Evolutionary conservation across 1,140 invertebrate species (phyloP).

Genomic region (Drosophila mojavensis): DNA sequence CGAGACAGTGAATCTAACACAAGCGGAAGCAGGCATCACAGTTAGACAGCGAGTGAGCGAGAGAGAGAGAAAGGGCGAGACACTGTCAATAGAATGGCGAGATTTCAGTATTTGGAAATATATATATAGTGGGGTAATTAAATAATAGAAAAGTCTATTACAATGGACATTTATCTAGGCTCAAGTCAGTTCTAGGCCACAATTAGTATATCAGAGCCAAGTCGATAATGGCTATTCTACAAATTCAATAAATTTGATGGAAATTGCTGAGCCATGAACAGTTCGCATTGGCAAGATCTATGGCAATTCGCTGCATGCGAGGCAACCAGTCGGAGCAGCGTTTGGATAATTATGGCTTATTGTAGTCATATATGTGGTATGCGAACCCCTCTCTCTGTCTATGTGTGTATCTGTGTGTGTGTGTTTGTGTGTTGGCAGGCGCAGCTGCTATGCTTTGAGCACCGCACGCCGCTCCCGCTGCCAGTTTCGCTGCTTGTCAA

Average conservation of each 20-base stretch:
- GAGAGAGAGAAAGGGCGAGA: background rate
- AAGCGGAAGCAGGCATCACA: conserved; percentile 27
- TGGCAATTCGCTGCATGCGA: conserved; percentile 26
- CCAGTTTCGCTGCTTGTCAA: conserved; percentile 8
- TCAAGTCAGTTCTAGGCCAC: background rate
- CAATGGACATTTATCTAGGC: background rate
- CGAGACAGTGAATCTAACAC: conserved; percentile 64
- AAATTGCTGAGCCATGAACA: conserved; percentile 30
- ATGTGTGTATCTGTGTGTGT: background rate
- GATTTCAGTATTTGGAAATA: background rate
- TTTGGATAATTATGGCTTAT: conserved; percentile 80
- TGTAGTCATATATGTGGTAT: conserved; percentile 52
- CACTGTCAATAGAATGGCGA: background rate
- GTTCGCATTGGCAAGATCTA: conserved; percentile 22
- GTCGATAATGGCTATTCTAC: background rate
- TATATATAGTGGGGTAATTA: background rate
- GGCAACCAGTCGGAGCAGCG: conserved; percentile 61
- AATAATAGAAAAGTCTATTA: background rate
- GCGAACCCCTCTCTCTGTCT: conserved; percentile 1
- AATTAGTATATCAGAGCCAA: background rate
- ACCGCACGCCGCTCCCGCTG: conserved; percentile 5
- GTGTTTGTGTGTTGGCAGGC: background rate
- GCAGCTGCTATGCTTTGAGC: background rate
- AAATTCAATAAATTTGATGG: conserved; percentile 13
- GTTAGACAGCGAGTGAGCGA: conserved; percentile 6